Evolutionary conservation across 1,140 invertebrate genomes (phyloP).

Genomic region (Metopolophium dirhodum): DNA sequence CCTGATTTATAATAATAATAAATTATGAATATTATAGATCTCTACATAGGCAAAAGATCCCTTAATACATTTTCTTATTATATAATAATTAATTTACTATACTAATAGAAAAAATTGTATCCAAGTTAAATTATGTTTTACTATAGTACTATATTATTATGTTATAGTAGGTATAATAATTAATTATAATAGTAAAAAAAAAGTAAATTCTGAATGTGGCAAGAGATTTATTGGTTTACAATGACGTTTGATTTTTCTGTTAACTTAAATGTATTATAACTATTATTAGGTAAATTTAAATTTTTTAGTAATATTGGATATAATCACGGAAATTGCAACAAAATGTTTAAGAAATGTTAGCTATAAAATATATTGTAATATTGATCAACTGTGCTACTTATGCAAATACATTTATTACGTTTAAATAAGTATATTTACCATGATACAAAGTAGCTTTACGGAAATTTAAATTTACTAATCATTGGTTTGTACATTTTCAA

Average conservation of each 20-base stretch:
- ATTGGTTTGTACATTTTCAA: background rate
- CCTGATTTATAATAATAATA: background rate
- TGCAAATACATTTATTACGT: background rate
- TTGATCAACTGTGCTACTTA: background rate
- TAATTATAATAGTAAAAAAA: background rate
- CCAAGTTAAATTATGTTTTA: background rate
- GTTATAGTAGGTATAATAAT: background rate
- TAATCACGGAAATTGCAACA: background rate
- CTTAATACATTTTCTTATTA: background rate
- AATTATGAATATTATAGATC: background rate
- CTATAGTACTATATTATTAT: no score
- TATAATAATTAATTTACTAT: no score
- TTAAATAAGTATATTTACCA: background rate
- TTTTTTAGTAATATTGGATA: background rate
- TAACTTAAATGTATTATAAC: background rate
- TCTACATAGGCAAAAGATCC: background rate
- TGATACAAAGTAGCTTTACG: background rate
- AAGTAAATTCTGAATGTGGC: background rate
- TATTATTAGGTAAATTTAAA: background rate
- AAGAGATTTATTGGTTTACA: background rate
- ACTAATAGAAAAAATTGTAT: no score
- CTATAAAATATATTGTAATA: background rate
- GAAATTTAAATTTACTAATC: background rate
- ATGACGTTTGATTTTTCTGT: background rate
- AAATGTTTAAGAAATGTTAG: background rate